Base-by-base conservation (phyloP, 2,888 invertebrate species). In the Erannis defoliaria region DNA sequence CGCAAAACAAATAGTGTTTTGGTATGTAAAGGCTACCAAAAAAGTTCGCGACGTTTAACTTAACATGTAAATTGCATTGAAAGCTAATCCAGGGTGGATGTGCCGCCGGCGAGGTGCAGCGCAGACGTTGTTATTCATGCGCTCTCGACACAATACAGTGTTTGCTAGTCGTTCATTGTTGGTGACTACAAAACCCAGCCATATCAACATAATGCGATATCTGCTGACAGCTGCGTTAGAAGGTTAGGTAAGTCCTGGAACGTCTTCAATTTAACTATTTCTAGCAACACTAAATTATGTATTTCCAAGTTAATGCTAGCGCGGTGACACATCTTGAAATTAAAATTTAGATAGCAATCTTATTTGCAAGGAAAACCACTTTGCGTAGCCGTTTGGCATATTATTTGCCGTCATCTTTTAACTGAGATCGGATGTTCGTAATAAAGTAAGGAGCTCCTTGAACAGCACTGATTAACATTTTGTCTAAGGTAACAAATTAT, bases 51-150 rank as follows among this genome's bases (percentile, higher is more conserved):
- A 66, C 63, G 70, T 81, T 81, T 83, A 77, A 73, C 73, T 66
- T 72, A 67, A 73, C 77, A 90, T 90, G 90, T 85, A 88, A 89
- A 90, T 90, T 84, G 78, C 82, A 81, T 85, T 82, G 73, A 48
- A 59, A 64, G 66, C 51, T 89, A 89, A 90, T 88, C 88, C 82
- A 73, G 74, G 78, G 76, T 76, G 75, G 75, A 76, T 75, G 74
- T 82, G 89, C 86, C 85, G 70, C 79, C 81, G 82, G 86, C 84
- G 81, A 77, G 70, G 72, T 70, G 73, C 72, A 75, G 76, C 67
- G 76, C 66, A 80, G 74, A 81, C 81, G 82, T 86, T 82, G 86
- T 86, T 90, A 91, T 91, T 90, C 90, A 91, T 90, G 83, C 77
- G 80, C 75, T 75, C 73, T 71, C 75, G 71, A 74, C 74, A 89